A percentile compares a stretch with the other conserved stretches of the same genome.
Conservation (phyloP, 2,113 vertebrate genomes). For the Crypturellus undulatus region DNA sequence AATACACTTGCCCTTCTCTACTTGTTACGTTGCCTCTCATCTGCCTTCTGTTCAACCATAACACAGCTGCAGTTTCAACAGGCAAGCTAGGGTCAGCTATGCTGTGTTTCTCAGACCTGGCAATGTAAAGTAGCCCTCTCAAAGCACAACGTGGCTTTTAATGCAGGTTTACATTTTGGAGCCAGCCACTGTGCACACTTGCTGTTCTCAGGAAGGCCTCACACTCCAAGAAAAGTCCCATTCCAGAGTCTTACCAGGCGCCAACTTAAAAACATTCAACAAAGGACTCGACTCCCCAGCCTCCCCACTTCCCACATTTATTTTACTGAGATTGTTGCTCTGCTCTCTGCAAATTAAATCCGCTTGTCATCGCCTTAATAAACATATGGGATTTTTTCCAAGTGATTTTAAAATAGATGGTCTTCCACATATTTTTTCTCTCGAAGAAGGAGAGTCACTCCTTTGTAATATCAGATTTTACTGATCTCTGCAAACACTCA, state of each 20-base stretch:
- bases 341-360: background rate
- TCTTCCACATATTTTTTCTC: background rate
- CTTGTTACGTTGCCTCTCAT: background rate
- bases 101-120: background rate
- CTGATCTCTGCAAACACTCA: background rate
- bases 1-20: background rate
- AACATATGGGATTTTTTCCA: background rate
- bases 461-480: background rate
- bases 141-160: background rate
- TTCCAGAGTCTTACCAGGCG: background rate
- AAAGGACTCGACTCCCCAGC: background rate
- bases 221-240: background rate
- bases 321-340: background rate
- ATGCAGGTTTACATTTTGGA: background rate
- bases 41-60: constrained; percentile 20
- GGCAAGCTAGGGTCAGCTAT: background rate
- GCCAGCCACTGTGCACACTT: background rate
- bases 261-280: background rate
- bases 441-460: background rate
- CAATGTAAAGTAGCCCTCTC: background rate
- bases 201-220: background rate
- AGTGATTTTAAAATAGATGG: background rate
- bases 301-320: background rate
- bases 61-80: background rate
- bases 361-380: background rate